These are phyloP conservation scores for Adoxophyes honmai DNA, from an alignment of 1,140 invertebrate genomes.

Conservation along the genomic window DNA sequence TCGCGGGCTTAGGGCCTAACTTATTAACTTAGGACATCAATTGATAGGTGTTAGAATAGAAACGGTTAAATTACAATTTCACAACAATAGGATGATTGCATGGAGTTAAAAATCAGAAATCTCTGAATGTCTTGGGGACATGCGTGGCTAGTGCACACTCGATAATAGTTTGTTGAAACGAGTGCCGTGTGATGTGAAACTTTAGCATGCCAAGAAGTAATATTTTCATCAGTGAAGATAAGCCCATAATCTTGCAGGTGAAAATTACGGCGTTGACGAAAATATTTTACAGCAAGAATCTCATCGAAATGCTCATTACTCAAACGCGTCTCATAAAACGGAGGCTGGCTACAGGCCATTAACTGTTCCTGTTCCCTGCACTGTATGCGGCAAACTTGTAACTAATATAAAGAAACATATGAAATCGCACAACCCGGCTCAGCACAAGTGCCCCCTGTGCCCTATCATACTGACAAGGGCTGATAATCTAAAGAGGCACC, in stretches of 20 bases:
- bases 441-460: slow-evolving; percentile 83
- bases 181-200: slow-evolving; percentile 6
- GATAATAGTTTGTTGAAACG: slow-evolving; percentile 6
- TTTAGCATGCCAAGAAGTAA: slow-evolving; percentile 33
- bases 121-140: not conserved
- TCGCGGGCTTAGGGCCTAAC: slow-evolving; percentile 52
- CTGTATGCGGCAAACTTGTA: slow-evolving; percentile 83
- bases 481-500: slow-evolving; percentile 84
- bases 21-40: no score
- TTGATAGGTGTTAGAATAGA: no score
- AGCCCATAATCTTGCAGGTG: slow-evolving; percentile 65
- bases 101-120: not conserved
- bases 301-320: slow-evolving; percentile 57
- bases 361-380: slow-evolving; percentile 73
- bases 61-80: no score
- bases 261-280: slow-evolving; percentile 64
- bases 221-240: slow-evolving; percentile 30
- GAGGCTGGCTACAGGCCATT: slow-evolving; percentile 49
- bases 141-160: not conserved
- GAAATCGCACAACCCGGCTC: slow-evolving; percentile 83
- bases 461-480: slow-evolving; percentile 82
- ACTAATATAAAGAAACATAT: slow-evolving; percentile 85
- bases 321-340: slow-evolving; percentile 58
- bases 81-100: not conserved
- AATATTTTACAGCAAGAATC: slow-evolving; percentile 56